Base-by-base conservation (phyloP, 2,888 invertebrate species). In the Nowickia ferox region DNA sequence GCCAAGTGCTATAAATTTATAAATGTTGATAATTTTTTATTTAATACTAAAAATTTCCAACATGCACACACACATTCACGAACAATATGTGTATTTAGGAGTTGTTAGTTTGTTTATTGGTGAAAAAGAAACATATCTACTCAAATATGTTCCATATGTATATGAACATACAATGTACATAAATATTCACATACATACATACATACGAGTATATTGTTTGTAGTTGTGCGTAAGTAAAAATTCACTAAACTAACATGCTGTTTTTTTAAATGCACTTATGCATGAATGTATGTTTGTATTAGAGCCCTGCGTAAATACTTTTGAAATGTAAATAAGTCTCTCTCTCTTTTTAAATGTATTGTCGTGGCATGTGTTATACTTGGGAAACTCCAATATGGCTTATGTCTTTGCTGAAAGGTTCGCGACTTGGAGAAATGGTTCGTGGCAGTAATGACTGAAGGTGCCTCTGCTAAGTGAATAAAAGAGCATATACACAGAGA, bases 1-100 rank as follows among this genome's bases (percentile, higher is more conserved):
- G 38, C 57, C 75, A 76, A 84, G 57, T 84, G 75, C 71, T 80
- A 79, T 84, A 80, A 84, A 84, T 84, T 79, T 40, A 40, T 71
- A 79, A 69, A 74, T 68, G 68, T 65, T 63, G 30, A 75, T 53
- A 75, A 59, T 66, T 83, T 77, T 74, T 69, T 78, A 74, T 71
- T 82, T 83, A 63, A 74, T 61, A 59, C 38, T 75, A 65, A 55
- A 65, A 76, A 40, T 19, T 61, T 61, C 40, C 22, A 30, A 71
- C 22, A 42, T 42, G 17, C 61, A n/a, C 17, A 61, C 17, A 59
- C 19, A 65, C 40, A n/a, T 57, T 40, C 4, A 38, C 57, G 38
- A 10, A 30, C 11, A 55, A 55, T 13, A 65, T 48, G 22, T 30
- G n/a, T 44, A 53, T 11, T 19, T 59, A 57, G n/a, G 10, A 40